Conservation (phyloP, 2,113 vertebrate genomes). For the Pelodiscus sinensis region DNA sequence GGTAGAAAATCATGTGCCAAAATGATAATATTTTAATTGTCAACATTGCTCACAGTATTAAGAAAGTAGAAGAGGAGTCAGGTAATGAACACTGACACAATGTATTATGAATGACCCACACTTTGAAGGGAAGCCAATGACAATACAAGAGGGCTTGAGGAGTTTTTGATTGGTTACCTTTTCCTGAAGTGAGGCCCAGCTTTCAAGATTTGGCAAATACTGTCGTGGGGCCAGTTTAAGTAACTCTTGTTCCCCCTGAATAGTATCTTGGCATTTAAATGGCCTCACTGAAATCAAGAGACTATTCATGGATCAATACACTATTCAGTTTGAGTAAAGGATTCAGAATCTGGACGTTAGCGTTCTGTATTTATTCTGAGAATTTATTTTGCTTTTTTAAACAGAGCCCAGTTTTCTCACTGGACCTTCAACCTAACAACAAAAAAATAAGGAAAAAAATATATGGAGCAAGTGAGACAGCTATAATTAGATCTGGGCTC, state of each 20-base stretch:
- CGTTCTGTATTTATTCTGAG: neutral
- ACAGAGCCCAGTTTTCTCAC: neutral
- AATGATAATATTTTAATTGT: neutral
- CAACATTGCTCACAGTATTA: neutral
- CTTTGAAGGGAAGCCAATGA: neutral
- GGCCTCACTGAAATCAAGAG: neutral
- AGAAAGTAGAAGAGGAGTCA: neutral
- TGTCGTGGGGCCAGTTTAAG: neutral
- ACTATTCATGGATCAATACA: neutral
- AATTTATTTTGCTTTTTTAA: neutral
- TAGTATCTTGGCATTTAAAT: neutral
- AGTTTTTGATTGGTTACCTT: neutral
- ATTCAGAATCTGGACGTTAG: neutral
- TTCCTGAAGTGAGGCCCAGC: neutral
- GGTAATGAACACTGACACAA: neutral
- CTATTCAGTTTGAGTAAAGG: neutral
- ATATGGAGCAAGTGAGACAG: slow-evolving; percentile 13
- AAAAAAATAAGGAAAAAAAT: neutral
- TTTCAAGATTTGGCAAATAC: neutral
- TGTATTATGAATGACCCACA: neutral
- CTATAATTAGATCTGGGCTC: neutral
- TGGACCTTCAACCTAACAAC: neutral
- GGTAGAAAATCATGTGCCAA: neutral
- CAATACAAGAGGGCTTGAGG: neutral
- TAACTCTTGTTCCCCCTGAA: neutral